A percentile compares a stretch with the other conserved stretches of the same genome.
Conservation (phyloP, 2,113 vertebrate species). For the Cairina moschata region DNA sequence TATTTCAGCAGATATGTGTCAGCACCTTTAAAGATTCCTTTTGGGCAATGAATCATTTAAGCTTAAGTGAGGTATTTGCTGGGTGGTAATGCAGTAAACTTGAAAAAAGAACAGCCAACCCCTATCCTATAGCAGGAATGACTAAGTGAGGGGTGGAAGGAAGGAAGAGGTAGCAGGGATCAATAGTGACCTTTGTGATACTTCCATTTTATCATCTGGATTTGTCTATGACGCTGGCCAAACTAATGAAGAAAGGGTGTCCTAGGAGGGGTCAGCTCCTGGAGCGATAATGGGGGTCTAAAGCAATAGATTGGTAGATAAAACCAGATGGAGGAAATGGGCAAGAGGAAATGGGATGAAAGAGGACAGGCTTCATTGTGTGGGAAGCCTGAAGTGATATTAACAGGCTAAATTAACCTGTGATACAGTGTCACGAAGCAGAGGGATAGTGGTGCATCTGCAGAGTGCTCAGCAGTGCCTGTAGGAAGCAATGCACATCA, state of each 20-base stretch:
- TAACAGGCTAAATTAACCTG: background rate
- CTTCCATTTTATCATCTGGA: background rate
- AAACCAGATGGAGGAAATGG: background rate
- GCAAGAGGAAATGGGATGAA: background rate
- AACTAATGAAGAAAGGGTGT: background rate
- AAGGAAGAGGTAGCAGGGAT: background rate
- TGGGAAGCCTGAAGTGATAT: background rate
- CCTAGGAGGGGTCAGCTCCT: background rate
- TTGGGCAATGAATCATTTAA: background rate
- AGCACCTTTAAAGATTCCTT: background rate
- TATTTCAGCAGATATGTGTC: fast-evolving
- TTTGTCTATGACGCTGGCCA: background rate
- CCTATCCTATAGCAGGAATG: background rate
- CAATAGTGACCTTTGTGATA: background rate
- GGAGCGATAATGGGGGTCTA: background rate
- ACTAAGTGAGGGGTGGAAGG: background rate
- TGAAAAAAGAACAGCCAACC: background rate
- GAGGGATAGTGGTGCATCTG: background rate
- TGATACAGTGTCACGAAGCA: background rate
- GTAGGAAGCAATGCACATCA: background rate
- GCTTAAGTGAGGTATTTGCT: background rate
- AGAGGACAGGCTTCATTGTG: background rate
- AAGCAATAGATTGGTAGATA: background rate
- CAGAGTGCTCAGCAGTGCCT: background rate
- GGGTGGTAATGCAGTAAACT: background rate